These are phyloP conservation scores for Coremacera marginata DNA, from an alignment of 2,888 invertebrate species.

Conservation along the genomic window DNA sequence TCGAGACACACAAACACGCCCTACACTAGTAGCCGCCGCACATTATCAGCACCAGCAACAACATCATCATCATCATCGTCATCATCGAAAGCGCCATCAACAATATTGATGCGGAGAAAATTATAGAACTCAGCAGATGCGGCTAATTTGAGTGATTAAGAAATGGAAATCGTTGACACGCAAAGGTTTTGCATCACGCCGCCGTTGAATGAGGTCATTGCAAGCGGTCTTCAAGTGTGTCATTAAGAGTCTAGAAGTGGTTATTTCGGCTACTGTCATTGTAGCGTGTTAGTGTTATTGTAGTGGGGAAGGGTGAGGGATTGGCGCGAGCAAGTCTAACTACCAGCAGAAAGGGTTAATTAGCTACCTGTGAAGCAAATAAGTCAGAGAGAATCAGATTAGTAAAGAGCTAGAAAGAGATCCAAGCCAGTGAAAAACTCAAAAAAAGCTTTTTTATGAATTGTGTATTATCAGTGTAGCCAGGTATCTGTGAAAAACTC, in stretches of 20 bases:
- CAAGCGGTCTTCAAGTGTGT: not conserved
- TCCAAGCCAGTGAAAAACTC: too few species aligned
- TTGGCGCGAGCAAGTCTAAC: not conserved
- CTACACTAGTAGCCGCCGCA: not conserved
- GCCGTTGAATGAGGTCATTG: slow-evolving; percentile 18
- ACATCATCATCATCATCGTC: not conserved
- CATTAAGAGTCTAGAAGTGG: not conserved
- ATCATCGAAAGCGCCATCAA: not conserved
- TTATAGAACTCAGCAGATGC: slow-evolving; percentile 17
- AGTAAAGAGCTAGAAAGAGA: too few species aligned
- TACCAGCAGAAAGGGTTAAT: not conserved
- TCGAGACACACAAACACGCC: too few species aligned
- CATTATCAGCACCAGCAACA: not conserved
- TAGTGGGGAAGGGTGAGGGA: not conserved
- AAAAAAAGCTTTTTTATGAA: too few species aligned
- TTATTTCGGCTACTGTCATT: not conserved
- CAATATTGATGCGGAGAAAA: not conserved
- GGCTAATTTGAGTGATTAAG: slow-evolving; percentile 18
- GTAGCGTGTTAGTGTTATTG: not conserved
- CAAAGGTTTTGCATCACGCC: not conserved
- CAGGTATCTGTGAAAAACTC: too few species aligned
- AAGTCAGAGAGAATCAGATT: too few species aligned
- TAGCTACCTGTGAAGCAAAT: too few species aligned
- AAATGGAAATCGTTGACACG: slow-evolving; percentile 7
- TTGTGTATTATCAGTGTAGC: too few species aligned